Percentiles rank a stretch among this genome's conserved stretches.
Evolutionary conservation across 1,140 invertebrate genomes (phyloP).

Genomic region (Lethrus apterus): DNA sequence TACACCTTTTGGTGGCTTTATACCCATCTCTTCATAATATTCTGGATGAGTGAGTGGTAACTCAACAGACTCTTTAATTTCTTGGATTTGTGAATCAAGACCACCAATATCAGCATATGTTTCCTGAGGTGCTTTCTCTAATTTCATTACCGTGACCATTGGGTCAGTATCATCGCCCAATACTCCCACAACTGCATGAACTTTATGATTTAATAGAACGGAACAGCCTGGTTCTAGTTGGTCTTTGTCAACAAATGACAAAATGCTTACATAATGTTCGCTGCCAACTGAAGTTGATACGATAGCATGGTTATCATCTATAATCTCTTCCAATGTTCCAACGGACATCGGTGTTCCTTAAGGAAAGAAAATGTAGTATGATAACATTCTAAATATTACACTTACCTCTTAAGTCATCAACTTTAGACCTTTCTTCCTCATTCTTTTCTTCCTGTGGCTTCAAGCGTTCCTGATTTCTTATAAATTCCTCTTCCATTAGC

Average conservation of each 20-base stretch:
- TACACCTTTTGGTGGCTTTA: constrained; percentile 98
- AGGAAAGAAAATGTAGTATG: constrained; percentile 7
- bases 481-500: constrained; percentile 99
- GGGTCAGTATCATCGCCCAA: constrained; percentile 99
- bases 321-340: constrained; percentile 98
- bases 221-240: constrained; percentile 98
- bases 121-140: constrained; percentile 99
- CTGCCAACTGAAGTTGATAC: constrained; percentile 99
- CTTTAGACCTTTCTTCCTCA: constrained; percentile 95
- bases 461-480: constrained; percentile 94
- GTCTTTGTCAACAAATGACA: constrained; percentile 99
- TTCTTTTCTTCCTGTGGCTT: constrained; percentile 99
- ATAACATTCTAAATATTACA: background rate
- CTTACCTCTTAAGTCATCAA: constrained; percentile 83
- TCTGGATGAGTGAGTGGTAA: constrained; percentile 98
- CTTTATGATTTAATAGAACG: constrained; percentile 97
- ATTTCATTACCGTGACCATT: constrained; percentile 99
- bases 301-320: constrained; percentile 99
- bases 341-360: constrained; percentile 98
- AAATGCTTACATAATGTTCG: constrained; percentile 98
- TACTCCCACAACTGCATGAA: constrained; percentile 98
- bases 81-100: constrained; percentile 98
- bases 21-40: constrained; percentile 99
- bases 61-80: constrained; percentile 99
- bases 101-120: constrained; percentile 99